Base-by-base conservation (phyloP, 2,797 vertebrate species). In the Heliangelus exortis region DNA sequence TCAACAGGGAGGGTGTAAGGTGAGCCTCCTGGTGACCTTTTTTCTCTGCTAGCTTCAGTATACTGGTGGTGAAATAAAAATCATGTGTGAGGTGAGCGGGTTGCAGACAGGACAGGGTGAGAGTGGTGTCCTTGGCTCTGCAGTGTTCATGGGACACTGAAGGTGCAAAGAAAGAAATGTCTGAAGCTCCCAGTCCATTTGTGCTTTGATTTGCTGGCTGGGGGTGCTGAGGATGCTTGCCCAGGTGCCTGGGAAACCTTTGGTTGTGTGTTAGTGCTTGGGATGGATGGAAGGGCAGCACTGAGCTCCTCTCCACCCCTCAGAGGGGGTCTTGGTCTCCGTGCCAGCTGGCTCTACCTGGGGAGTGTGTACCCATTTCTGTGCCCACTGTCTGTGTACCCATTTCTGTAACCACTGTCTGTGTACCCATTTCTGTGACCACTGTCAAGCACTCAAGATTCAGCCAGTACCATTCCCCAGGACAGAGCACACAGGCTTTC, bases 361-460 rank as follows among this genome's bases (percentile, higher is more conserved):
- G 15, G 9, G 36, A 1, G 33, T 13, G 23, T 2, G 29, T 36
- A 4, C 10, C 25, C 7, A 0, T 7, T 15, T 6, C 4, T 21
- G 6, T 5, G 39, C 18, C 45, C 45, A 0, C 20, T 39, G 18
- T 4, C 4, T n/a, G n/a, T n/a, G 29, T 36, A 4, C 10, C 25
- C 7, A 0, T 7, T 15, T 6, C 4, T 21, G 6, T 5, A 39
- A 18, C 45, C 45, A 0, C 20, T n/a, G n/a, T n/a, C n/a, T n/a
- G n/a, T n/a, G n/a, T n/a, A n/a, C n/a, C n/a, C n/a, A n/a, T n/a
- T n/a, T n/a, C n/a, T n/a, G n/a, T n/a, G n/a, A n/a, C n/a, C n/a
- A n/a, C 20, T 39, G 18, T 4, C 4, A 5, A 13, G 10, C 6
- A 25, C 15, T 82, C 58, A 14, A 8, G 51, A 1, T 14, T 13